Conservation (phyloP, 2,113 vertebrate species). For the Nesogale talazaci region DNA sequence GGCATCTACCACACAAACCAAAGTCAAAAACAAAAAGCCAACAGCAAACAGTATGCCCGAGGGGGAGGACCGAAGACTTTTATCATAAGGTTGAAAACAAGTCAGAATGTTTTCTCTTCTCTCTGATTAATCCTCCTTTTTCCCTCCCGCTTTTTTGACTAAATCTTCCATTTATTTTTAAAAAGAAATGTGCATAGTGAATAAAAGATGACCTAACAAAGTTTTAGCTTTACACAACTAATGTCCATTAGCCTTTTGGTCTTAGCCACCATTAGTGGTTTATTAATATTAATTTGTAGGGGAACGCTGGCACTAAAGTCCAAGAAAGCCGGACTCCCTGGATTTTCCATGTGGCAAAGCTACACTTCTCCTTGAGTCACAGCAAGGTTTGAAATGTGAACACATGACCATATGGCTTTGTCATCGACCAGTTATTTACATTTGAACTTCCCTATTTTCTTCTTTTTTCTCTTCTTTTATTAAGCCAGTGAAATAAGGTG, state of each 20-base stretch:
- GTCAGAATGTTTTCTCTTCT: background rate
- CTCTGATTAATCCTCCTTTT: background rate
- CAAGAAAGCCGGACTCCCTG: accelerated
- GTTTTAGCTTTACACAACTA: accelerated
- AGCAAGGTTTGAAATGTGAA: background rate
- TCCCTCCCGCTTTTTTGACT: background rate
- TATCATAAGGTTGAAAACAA: no score
- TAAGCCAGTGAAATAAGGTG: no score
- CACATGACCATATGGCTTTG: background rate
- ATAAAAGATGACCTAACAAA: no score
- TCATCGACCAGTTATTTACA: background rate
- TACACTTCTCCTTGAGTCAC: no score
- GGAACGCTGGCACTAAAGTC: no score
- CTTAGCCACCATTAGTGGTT: accelerated
- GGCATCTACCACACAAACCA: no score
- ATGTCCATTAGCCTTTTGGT: accelerated
- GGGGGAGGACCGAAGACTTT: no score
- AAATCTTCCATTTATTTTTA: background rate
- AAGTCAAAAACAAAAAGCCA: no score
- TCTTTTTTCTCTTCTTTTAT: background rate
- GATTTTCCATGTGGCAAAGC: accelerated
- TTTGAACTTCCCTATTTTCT: accelerated
- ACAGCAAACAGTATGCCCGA: no score
- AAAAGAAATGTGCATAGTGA: background rate
- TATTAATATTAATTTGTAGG: accelerated